Base-by-base conservation (phyloP, 2,888 invertebrate genomes). In the Leuctra nigra region DNA sequence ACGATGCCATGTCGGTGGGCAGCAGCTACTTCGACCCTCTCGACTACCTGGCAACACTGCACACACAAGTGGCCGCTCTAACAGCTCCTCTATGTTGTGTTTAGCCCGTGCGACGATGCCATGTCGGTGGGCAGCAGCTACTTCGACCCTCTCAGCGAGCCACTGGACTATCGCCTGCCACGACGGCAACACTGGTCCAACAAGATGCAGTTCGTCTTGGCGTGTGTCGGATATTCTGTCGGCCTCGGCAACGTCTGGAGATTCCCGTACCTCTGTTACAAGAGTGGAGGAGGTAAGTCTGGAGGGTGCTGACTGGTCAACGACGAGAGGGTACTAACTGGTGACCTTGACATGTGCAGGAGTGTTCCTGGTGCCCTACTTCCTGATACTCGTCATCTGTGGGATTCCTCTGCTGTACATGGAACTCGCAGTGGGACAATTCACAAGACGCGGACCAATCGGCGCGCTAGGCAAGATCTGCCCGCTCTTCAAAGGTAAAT, bases 281-380 rank as follows among this genome's bases (percentile, higher is more conserved):
- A 88, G 76, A 90, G 89, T 70, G 91, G 91, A 64, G 91, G 91
- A 77, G 91, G 91, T 90, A 70, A 79, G 75, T 65, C 1, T n/a
- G n/a, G n/a, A n/a, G n/a, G n/a, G n/a, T n/a, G n/a, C n/a, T n/a
- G n/a, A n/a, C n/a, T n/a, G n/a, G n/a, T n/a, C n/a, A n/a, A n/a
- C n/a, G n/a, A n/a, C n/a, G n/a, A n/a, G n/a, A n/a, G n/a, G n/a
- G n/a, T n/a, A n/a, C n/a, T n/a, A n/a, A n/a, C n/a, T n/a, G n/a
- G n/a, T n/a, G n/a, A n/a, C n/a, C n/a, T n/a, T n/a, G n/a, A n/a
- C 61, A 66, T 65, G 77, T 63, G 52, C 81, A 93, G 94, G 94
- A 69, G 93, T 93, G 59, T 96, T 95, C 76, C 82, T 95, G 70
- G 87, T 95, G 73, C 95, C 95, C 64, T 96, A 95, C 76, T 89